Evolutionary conservation across 2,888 invertebrate genomes (phyloP), one percentile per base, ranked within the genome.

Genomic region (Priapulus caudatus): DNA sequence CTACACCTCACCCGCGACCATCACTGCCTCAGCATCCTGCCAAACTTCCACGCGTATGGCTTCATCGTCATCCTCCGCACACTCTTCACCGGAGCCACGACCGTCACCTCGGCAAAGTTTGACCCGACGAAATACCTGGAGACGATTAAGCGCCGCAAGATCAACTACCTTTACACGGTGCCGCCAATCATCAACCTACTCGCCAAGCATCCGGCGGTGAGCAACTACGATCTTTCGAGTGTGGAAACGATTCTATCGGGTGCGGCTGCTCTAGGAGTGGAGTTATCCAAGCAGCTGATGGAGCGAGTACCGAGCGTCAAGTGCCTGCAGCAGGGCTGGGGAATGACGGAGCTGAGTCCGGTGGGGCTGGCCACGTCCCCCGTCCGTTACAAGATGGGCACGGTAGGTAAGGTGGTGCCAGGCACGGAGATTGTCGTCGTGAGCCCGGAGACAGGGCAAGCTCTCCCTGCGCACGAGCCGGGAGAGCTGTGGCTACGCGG

Each of bases 401-500:
- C 33, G 10, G 10, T n/a, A 10, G 33, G 33, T 33, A 33, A 33
- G n/a, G 10, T 33, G n/a, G n/a, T 33, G 10, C 33, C 33, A 33
- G n/a, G 10, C 10, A n/a, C 33, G n/a, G 33, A 33, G n/a, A n/a
- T n/a, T 10, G n/a, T 10, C 70, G 60, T 70, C 21, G 60, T 67
- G 18, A 61, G 69, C 54, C 54, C 65, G 1, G 66, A 75, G 56
- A 80, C 76, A 1, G 82, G 82, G 0, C 63, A 72, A 61, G 62
- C 68, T 53, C 68, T 81, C 16, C 79, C 78, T 0, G 74, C 79
- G 0, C 77, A 81, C 60, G 74, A 82, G 65, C 78, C 79, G 54
- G 92, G 92, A 10, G 92, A 92, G 70, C 66, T 91, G 1, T 87
- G 85, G 71, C 81, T 91, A 54, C 84, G 84, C 66, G 86, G 88